Conservation (phyloP, 2,888 invertebrate genomes). For the Caenorhabditis virilis region DNA sequence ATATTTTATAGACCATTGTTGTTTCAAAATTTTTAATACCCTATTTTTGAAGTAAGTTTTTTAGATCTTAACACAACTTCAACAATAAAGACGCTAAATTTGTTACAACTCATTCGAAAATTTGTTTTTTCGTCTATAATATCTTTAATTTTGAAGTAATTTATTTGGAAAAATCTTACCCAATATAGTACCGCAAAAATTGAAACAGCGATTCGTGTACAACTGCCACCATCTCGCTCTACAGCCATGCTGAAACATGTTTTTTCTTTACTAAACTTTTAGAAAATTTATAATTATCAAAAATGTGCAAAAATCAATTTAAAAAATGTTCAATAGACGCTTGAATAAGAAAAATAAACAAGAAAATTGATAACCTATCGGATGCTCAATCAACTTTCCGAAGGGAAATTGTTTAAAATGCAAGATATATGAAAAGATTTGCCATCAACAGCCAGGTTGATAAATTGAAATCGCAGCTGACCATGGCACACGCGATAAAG, state of each 20-base stretch:
- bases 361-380: background rate
- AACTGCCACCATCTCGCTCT: conserved; percentile 31
- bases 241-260: no score
- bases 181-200: conserved; percentile 28
- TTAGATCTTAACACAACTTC: no score
- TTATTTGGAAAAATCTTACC: conserved; percentile 14
- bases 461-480: conserved; percentile 40
- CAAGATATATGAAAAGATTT: conserved; percentile 11
- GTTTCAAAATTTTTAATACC: no score
- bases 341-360: background rate
- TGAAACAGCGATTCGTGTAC: conserved; percentile 29
- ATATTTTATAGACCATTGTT: no score
- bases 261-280: no score
- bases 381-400: background rate
- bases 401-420: no score
- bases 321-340: background rate
- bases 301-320: background rate
- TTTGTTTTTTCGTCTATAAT: no score
- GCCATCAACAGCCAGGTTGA: conserved; percentile 24
- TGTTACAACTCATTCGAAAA: no score
- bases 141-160: no score
- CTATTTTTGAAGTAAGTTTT: no score
- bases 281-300: no score
- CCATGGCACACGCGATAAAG: conserved; percentile 6
- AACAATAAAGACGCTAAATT: no score